These are phyloP conservation scores for Automeris io DNA, from an alignment of 2,888 invertebrate genomes.

Conservation along the genomic window DNA sequence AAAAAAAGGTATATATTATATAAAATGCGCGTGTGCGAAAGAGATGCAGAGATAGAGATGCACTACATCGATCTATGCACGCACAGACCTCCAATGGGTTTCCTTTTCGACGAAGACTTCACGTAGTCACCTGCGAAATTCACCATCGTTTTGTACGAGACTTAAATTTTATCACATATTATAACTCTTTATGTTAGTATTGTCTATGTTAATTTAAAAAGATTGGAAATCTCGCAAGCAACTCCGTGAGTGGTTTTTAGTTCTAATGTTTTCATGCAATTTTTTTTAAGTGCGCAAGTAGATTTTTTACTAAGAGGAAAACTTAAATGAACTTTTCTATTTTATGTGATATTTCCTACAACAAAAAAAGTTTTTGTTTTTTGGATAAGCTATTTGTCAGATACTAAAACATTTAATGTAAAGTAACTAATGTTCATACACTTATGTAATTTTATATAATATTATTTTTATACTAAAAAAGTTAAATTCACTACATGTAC, in stretches of 20 bases:
- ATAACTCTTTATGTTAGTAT: constrained; percentile 33
- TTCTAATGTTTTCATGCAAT: constrained; percentile 39
- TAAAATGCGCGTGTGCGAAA: constrained; percentile 62
- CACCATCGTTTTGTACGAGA: constrained; percentile 40
- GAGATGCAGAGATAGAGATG: constrained; percentile 65
- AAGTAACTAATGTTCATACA: too few species aligned
- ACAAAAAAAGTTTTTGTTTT: too few species aligned
- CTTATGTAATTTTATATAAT: too few species aligned
- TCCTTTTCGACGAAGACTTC: constrained; percentile 64
- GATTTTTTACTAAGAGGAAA: too few species aligned
- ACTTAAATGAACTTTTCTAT: too few species aligned
- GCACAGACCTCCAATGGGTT: constrained; percentile 65
- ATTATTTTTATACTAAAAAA: too few species aligned
- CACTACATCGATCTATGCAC: constrained; percentile 73
- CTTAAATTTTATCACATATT: constrained; percentile 31
- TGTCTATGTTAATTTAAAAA: constrained; percentile 42
- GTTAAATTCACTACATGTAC: too few species aligned
- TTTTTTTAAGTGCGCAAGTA: constrained; percentile 8
- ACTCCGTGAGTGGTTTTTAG: constrained; percentile 64
- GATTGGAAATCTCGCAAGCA: constrained; percentile 47
- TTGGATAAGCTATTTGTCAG: too few species aligned
- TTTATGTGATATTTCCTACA: too few species aligned
- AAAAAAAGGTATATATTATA: constrained; percentile 16
- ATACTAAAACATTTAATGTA: too few species aligned
- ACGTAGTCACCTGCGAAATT: constrained; percentile 76